Percentiles rank a stretch among this genome's conserved stretches.
Conservation (phyloP, 2,888 invertebrate genomes). For the Itoplectis maculator region DNA sequence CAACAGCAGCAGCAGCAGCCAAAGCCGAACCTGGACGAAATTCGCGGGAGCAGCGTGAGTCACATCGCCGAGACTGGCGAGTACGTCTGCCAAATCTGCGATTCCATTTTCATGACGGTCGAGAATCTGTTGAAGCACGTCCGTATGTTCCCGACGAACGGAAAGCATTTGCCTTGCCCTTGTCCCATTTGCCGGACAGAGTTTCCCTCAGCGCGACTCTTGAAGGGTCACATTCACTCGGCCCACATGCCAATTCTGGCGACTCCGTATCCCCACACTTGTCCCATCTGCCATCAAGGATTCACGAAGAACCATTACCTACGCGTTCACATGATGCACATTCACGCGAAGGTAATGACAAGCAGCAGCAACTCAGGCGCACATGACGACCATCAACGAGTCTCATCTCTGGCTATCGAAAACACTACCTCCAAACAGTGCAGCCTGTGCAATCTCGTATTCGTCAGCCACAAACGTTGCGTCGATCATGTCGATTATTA, state of each 20-base stretch:
- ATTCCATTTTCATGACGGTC: background rate
- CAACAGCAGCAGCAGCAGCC: no score
- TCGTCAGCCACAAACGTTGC: slow-evolving; percentile 69
- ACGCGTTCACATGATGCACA: slow-evolving; percentile 72
- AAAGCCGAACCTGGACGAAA: background rate
- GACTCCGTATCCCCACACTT: slow-evolving; percentile 56
- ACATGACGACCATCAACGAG: background rate
- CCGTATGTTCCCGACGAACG: background rate
- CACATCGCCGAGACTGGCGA: background rate
- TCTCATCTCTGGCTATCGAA: background rate
- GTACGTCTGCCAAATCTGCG: slow-evolving; percentile 1
- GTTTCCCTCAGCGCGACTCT: slow-evolving; percentile 66
- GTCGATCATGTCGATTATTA: slow-evolving; percentile 74
- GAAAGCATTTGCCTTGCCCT: no score
- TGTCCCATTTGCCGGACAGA: slow-evolving; percentile 46
- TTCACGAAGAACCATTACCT: slow-evolving; percentile 67
- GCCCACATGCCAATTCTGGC: slow-evolving; percentile 66
- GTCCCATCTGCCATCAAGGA: slow-evolving; percentile 75
- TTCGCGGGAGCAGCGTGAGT: background rate
- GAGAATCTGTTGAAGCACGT: background rate
- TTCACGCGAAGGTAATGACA: slow-evolving; percentile 55
- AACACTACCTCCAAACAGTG: slow-evolving; percentile 61
- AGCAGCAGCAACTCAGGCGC: no score
- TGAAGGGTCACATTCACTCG: slow-evolving; percentile 66
- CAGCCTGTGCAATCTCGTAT: slow-evolving; percentile 69